phyloP scores from a whole-genome alignment of 2,797 vertebrate species.

The Muraenolepis orangiensis region DNA sequence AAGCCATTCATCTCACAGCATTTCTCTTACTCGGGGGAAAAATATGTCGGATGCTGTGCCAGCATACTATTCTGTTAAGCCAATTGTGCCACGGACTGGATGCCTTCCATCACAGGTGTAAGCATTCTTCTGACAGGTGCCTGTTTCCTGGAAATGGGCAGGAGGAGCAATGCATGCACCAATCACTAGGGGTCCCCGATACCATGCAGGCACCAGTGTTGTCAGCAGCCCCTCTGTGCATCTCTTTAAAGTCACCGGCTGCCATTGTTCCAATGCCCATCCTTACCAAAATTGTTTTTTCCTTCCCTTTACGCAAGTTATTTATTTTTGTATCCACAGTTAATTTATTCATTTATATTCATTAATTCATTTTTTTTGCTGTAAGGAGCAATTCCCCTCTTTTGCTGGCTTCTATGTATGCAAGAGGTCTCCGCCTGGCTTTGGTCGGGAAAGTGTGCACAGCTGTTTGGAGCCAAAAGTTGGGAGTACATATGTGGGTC shows the following conservation, averaged over 20 bases:
- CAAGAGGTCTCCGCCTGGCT: no score
- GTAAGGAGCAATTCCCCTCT: slow-evolving; percentile 49
- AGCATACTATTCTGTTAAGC: slow-evolving; percentile 3
- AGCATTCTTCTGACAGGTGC: background rate
- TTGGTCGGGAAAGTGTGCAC: slow-evolving; percentile 42
- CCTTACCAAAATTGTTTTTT: slow-evolving; percentile 17
- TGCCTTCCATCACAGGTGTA: background rate
- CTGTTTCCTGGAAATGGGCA: background rate
- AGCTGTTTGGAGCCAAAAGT: slow-evolving; percentile 53
- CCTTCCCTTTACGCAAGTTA: slow-evolving; percentile 20
- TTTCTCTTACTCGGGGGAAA: background rate
- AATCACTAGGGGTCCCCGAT: slow-evolving; percentile 12
- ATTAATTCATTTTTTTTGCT: slow-evolving; percentile 17
- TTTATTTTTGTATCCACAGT: no score
- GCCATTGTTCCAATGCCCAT: background rate
- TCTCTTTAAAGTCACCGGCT: slow-evolving; percentile 4
- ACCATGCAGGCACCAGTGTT: background rate
- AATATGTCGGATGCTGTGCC: slow-evolving; percentile 3
- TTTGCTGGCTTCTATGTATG: slow-evolving; percentile 32
- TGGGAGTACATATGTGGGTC: slow-evolving; percentile 58
- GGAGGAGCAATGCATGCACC: background rate
- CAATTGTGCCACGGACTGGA: background rate
- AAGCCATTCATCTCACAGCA: background rate
- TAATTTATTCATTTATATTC: slow-evolving; percentile 12
- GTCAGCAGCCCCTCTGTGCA: background rate